These are phyloP conservation scores for Turritopsis dohrnii DNA, from an alignment of 30 jellyfish, hydroid and myxozoan species.

Conservation along the genomic window DNA sequence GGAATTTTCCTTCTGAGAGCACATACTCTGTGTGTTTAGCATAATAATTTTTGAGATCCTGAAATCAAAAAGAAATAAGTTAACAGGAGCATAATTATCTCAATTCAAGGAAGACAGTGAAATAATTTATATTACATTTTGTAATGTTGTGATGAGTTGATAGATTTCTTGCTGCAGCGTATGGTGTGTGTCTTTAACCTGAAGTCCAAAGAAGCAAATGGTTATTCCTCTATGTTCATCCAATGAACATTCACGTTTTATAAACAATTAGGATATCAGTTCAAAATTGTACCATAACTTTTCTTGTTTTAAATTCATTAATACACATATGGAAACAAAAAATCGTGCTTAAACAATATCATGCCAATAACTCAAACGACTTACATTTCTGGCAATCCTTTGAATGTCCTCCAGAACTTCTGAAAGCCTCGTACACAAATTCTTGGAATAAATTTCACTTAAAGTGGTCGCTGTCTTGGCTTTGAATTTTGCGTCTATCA, in stretches of 20 bases:
- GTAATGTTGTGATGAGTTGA: constrained; percentile 25
- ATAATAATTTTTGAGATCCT: constrained; percentile 66
- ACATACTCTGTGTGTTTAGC: constrained; percentile 58
- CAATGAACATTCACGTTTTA: not conserved
- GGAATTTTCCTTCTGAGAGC: constrained; percentile 55
- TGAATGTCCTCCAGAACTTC: constrained; percentile 74
- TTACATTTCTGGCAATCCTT: constrained; percentile 67
- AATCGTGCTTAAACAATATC: not conserved
- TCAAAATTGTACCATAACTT: too few species aligned
- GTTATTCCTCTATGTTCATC: not conserved
- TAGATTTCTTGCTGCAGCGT: constrained; percentile 53
- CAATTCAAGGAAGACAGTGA: not conserved
- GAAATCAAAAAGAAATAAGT: not conserved
- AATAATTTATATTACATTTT: constrained; percentile 27
- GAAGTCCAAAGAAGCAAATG: not conserved
- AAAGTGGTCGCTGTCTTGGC: constrained; percentile 66
- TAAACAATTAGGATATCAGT: not conserved
- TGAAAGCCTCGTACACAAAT: constrained; percentile 52
- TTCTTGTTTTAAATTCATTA: not conserved
- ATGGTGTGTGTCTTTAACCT: constrained; percentile 64
- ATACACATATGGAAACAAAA: not conserved
- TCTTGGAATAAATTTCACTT: constrained; percentile 71
- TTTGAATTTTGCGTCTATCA: constrained; percentile 79
- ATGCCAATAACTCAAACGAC: not conserved
- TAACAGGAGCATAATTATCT: not conserved